phyloP scores from a whole-genome alignment of 2,113 vertebrate genomes.

The Pseudorhombus dupliciocellatus region DNA sequence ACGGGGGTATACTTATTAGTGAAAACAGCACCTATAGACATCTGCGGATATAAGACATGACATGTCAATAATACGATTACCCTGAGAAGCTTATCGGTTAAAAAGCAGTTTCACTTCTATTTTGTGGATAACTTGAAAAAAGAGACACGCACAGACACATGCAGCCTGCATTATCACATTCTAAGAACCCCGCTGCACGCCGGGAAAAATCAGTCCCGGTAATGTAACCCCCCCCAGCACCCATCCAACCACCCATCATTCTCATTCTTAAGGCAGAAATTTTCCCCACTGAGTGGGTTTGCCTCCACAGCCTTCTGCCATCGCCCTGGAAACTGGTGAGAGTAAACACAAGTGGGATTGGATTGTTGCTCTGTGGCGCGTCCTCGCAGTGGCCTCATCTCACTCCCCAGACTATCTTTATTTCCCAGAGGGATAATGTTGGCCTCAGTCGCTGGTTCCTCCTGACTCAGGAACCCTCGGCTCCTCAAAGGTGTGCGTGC shows the following conservation, averaged over 20 bases:
- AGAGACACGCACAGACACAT: slow-evolving; percentile 8
- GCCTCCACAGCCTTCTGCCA: slow-evolving; percentile 38
- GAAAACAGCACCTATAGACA: not conserved
- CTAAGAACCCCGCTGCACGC: slow-evolving; percentile 1
- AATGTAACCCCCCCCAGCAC: slow-evolving; percentile 31
- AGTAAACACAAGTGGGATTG: slow-evolving; percentile 61
- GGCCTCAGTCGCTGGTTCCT: slow-evolving; percentile 31
- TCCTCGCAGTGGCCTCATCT: slow-evolving; percentile 57
- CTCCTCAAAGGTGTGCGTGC: slow-evolving; percentile 36
- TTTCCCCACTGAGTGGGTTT: slow-evolving; percentile 44
- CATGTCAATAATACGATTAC: not conserved
- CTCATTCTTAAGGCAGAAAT: slow-evolving; percentile 46
- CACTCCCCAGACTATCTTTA: slow-evolving; percentile 56
- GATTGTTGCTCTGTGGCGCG: slow-evolving; percentile 38
- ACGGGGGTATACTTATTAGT: not conserved
- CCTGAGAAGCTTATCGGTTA: not conserved
- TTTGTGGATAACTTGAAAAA: not conserved
- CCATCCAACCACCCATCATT: slow-evolving; percentile 1
- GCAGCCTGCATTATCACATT: not conserved
- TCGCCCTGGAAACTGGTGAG: slow-evolving; percentile 61
- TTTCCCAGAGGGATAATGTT: slow-evolving; percentile 61
- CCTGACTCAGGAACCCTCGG: slow-evolving; percentile 46
- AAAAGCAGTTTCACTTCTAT: not conserved
- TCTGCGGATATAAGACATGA: not conserved
- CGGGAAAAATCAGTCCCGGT: slow-evolving; percentile 20